Conservation (phyloP, 2,888 invertebrate species). For the Nomada lathburiana region DNA sequence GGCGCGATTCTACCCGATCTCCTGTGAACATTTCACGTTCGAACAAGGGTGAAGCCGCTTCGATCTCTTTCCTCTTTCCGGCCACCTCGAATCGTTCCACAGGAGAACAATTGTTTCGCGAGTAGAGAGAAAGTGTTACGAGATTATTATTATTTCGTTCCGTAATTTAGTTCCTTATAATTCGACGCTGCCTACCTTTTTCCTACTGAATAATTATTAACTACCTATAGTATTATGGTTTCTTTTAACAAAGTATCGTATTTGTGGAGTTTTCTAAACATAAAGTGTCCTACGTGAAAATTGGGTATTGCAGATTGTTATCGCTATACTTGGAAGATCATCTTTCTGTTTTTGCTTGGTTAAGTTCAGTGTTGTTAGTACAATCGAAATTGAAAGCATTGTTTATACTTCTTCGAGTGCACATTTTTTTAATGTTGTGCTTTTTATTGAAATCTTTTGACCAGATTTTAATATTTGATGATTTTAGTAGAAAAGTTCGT, state of each 20-base stretch:
- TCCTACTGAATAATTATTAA: constrained; percentile 3
- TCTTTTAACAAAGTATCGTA: neutral
- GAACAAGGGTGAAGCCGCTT: constrained; percentile 10
- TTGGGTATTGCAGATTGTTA: neutral
- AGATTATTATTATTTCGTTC: constrained; percentile 7
- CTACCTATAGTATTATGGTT: neutral
- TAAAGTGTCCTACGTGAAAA: neutral
- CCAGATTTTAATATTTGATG: neutral
- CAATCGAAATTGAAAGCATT: neutral
- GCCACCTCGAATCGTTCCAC: neutral
- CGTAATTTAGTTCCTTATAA: constrained; percentile 2
- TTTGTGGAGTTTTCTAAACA: neutral
- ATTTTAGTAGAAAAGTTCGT: neutral
- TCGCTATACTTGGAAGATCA: neutral
- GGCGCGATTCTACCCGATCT: neutral
- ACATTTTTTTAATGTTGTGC: neutral
- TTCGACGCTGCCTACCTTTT: constrained; percentile 12
- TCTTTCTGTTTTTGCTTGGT: neutral
- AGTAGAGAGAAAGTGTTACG: constrained; percentile 44
- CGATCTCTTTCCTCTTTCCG: neutral
- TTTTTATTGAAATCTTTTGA: neutral
- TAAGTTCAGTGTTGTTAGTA: neutral
- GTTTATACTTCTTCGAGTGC: neutral
- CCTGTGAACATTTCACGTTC: constrained; percentile 19
- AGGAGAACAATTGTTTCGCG: constrained; percentile 1